Conservation (phyloP, 2,888 invertebrate species). For the Nematopogon swammerdamellus region DNA sequence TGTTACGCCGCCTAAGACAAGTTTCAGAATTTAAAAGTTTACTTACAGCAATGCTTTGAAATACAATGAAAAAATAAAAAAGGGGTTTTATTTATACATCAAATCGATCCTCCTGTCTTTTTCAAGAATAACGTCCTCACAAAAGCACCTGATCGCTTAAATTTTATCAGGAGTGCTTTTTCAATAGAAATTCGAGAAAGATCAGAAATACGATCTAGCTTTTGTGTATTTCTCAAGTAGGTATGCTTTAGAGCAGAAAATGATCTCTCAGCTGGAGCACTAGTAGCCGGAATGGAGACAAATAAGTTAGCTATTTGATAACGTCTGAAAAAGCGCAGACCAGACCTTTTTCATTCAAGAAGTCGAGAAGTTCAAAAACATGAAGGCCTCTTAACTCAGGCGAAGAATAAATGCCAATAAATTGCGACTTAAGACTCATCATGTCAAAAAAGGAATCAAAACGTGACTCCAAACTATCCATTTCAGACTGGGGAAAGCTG, state of each 20-base stretch:
- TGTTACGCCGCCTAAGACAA: too few species aligned
- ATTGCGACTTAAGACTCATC: not conserved
- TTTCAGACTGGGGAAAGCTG: too few species aligned
- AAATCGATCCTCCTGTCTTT: conserved; percentile 7
- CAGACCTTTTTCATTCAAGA: too few species aligned
- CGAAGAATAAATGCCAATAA: conserved; percentile 1
- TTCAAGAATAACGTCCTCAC: conserved; percentile 2
- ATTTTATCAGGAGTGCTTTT: conserved; percentile 3
- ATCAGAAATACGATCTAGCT: conserved; percentile 2
- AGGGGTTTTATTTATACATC: conserved; percentile 6
- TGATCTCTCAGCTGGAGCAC: too few species aligned
- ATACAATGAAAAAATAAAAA: conserved; percentile 6
- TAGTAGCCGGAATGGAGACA: too few species aligned
- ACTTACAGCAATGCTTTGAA: too few species aligned
- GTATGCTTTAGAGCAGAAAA: conserved; percentile 1
- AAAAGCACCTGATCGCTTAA: conserved; percentile 5
- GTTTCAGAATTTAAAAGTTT: too few species aligned
- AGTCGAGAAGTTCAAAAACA: not conserved
- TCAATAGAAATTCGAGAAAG: conserved; percentile 4
- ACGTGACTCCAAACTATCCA: too few species aligned
- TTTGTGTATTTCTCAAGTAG: conserved; percentile 5
- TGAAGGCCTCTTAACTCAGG: conserved; percentile 1
- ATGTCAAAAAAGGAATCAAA: not conserved
- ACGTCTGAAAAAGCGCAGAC: too few species aligned
- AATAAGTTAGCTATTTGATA: too few species aligned